Evolutionary conservation across 2,113 vertebrate species (phyloP).

Genomic region (Bostrychus sinensis): DNA sequence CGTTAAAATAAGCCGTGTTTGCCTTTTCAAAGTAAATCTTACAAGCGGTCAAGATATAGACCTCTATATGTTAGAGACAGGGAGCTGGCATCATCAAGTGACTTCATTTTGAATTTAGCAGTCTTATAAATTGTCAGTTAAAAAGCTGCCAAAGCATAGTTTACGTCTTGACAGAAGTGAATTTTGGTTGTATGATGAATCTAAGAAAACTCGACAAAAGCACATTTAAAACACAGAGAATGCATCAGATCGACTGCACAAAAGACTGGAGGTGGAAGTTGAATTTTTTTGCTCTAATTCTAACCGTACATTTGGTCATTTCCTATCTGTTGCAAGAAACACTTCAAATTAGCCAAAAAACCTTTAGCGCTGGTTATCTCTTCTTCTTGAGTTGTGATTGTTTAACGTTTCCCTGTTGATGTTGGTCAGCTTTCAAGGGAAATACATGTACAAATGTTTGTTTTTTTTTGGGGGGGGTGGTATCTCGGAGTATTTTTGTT

Average conservation of each 20-base stretch:
- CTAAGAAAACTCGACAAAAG: not conserved
- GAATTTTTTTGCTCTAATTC: not conserved
- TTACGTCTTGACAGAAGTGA: too few relatives aligned
- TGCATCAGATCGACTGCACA: not conserved
- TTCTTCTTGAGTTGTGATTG: not conserved
- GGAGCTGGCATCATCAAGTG: too few relatives aligned
- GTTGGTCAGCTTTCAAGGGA: conserved; percentile 33
- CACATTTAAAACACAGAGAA: conserved; percentile 2
- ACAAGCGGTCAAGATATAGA: too few relatives aligned
- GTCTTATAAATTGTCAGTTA: too few relatives aligned
- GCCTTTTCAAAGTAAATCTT: too few relatives aligned
- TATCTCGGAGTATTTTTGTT: not conserved
- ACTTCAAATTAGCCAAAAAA: conserved; percentile 15
- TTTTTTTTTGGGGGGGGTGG: conserved; percentile 1
- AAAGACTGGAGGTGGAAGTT: not conserved
- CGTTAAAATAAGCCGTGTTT: too few relatives aligned
- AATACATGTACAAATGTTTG: conserved; percentile 51
- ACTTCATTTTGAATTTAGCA: too few relatives aligned
- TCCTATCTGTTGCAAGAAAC: not conserved
- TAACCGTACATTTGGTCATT: not conserved
- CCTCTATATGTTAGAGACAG: too few relatives aligned
- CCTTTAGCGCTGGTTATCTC: not conserved
- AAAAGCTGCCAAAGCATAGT: too few relatives aligned
- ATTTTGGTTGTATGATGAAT: not conserved
- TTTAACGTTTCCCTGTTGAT: conserved; percentile 24